These are phyloP conservation scores for Pteronotus mesoamericanus DNA, from an alignment of 2,797 vertebrate species.

Conservation along the genomic window DNA sequence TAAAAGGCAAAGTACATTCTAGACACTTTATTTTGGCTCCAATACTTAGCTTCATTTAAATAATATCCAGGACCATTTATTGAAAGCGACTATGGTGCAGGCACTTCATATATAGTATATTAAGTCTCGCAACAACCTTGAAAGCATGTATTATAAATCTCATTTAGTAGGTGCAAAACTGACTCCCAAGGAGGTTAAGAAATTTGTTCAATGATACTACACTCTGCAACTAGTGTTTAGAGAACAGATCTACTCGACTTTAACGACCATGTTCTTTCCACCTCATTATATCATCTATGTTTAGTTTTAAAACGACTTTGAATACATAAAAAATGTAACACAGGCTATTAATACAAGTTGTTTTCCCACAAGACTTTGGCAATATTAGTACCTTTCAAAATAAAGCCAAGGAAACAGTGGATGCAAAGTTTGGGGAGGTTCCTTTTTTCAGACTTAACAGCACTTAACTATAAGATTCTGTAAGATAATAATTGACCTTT, in stretches of 20 bases:
- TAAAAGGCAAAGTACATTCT: background rate
- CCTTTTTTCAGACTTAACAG: background rate
- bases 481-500: background rate
- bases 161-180: background rate
- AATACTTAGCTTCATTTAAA: background rate
- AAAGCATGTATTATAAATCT: background rate
- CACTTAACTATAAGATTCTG: background rate
- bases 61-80: background rate
- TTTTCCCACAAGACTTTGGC: background rate
- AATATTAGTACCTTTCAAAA: background rate
- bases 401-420: background rate
- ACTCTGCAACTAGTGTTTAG: background rate
- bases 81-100: background rate
- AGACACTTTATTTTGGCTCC: background rate
- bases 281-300: background rate
- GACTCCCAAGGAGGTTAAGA: background rate
- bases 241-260: background rate
- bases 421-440: background rate
- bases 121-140: background rate
- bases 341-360: background rate
- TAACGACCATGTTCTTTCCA: background rate
- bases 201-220: background rate
- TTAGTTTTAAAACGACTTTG: background rate
- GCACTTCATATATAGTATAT: background rate
- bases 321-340: background rate